Evolutionary conservation across 2,797 vertebrate genomes (phyloP), one percentile per base, ranked within the genome.

Genomic region (Oophaga sylvatica): DNA sequence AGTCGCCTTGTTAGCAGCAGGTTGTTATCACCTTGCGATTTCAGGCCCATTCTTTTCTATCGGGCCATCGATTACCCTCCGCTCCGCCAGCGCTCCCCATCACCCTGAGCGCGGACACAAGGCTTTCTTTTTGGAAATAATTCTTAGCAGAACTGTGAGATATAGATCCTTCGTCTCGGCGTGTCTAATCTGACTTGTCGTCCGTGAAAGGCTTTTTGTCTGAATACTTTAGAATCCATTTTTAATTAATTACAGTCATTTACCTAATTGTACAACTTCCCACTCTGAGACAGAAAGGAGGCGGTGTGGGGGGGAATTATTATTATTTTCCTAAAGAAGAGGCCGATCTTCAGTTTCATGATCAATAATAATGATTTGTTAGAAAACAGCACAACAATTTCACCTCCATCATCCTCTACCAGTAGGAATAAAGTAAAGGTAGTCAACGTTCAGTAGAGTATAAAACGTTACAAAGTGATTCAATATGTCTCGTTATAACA

Each of bases 301-400:
- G 19, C 15, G 8, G 3, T 53, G 48, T 1, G 48, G 48, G 48
- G 48, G 48, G 48, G 7, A 41, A 41, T 71, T 7, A 71, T 29
- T 83, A 17, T 70, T 57, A 5, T 16, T 41, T 70, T 53, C 10
- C 70, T 85, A n/a, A 67, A 3, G 22, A 77, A 85, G n/a, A 53
- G 48, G 12, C 7, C 9, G 7, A 41, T 77, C 22, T 77, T 85
- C 29, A 35, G 48, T 56, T 29, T 35, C 13, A n/a, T 56, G 26
- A 78, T 85, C 84, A 67, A 85, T 85, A 85, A 78, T 22, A 68
- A 67, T 85, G 83, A 78, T 79, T 45, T 78, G 31, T 19, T 17
- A 63, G 60, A 26, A 26, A 19, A 48, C 45, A 20, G 70, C 7
- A 7, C 31, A 16, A 31, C 2, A 7, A 3, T 41, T 41, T 7